phyloP scores from a whole-genome alignment of 2,797 vertebrate species.

The Pitangus sulphuratus region DNA sequence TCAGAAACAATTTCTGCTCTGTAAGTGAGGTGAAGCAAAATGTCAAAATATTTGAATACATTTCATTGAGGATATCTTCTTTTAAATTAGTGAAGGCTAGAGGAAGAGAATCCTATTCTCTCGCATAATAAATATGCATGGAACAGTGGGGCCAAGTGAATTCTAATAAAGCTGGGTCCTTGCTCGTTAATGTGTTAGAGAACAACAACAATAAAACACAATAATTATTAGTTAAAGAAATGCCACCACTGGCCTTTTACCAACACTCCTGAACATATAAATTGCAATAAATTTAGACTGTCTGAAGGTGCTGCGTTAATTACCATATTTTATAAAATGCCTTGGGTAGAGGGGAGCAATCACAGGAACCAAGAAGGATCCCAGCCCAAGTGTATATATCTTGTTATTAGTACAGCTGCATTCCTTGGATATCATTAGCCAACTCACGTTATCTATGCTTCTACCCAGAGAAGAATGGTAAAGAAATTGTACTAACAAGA shows the following conservation, averaged over 20 bases:
- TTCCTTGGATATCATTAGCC: constrained; percentile 7
- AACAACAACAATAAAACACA: constrained; percentile 83
- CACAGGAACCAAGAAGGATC: not conserved
- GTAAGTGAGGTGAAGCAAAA: constrained; percentile 98
- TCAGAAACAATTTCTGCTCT: constrained; percentile 99
- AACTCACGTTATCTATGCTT: not conserved
- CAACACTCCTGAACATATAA: constrained; percentile 74
- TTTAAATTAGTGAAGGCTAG: constrained; percentile 87
- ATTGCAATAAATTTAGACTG: constrained; percentile 75
- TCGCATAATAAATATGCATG: constrained; percentile 84
- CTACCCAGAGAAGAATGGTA: not conserved
- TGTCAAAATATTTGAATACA: constrained; percentile 99
- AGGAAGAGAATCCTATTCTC: constrained; percentile 84
- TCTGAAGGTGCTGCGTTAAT: constrained; percentile 77
- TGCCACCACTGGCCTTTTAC: constrained; percentile 81
- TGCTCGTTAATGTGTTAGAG: constrained; percentile 78
- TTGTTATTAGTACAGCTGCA: constrained; percentile 21
- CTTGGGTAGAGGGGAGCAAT: constrained; percentile 38
- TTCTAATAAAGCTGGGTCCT: constrained; percentile 81
- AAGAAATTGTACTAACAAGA: not conserved
- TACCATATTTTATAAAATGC: constrained; percentile 77
- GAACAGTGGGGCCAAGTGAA: constrained; percentile 76
- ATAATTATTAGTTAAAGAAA: constrained; percentile 85
- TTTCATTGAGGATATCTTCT: constrained; percentile 91
- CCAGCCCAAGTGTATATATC: not conserved